Conservation (phyloP, 1,140 invertebrate genomes). For the Heliconius hewitsoni region DNA sequence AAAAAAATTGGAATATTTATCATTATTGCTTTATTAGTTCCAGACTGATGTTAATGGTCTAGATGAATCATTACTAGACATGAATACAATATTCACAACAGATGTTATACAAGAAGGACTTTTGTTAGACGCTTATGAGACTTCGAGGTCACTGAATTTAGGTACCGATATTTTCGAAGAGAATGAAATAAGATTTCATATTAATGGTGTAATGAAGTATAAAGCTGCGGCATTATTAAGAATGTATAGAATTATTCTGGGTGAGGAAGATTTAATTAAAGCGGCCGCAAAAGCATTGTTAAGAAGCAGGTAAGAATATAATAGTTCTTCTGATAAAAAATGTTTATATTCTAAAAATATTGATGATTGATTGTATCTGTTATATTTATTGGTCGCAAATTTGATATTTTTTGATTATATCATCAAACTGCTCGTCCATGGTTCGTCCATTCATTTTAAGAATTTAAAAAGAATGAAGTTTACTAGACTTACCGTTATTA, state of each 20-base stretch:
- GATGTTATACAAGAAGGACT: constrained; percentile 72
- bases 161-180: constrained; percentile 50
- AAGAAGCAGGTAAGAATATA: constrained; percentile 19
- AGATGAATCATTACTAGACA: constrained; percentile 50
- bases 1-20: background rate
- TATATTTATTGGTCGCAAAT: too few species aligned
- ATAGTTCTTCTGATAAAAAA: background rate
- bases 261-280: constrained; percentile 56
- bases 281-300: constrained; percentile 16
- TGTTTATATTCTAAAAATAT: background rate
- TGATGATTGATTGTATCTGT: background rate
- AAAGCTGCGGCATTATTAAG: constrained; percentile 64
- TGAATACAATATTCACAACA: constrained; percentile 63
- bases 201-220: constrained; percentile 51
- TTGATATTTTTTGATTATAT: too few species aligned
- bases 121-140: constrained; percentile 50
- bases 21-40: constrained; percentile 50
- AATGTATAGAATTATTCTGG: constrained; percentile 56
- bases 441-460: too few species aligned
- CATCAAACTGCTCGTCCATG: too few species aligned
- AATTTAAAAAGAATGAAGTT: too few species aligned
- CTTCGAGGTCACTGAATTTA: constrained; percentile 41
- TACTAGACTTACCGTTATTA: too few species aligned
- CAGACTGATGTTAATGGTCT: constrained; percentile 43
- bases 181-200: constrained; percentile 50